phyloP scores from a whole-genome alignment of 2,888 invertebrate species.

The Panzeria rudis region DNA sequence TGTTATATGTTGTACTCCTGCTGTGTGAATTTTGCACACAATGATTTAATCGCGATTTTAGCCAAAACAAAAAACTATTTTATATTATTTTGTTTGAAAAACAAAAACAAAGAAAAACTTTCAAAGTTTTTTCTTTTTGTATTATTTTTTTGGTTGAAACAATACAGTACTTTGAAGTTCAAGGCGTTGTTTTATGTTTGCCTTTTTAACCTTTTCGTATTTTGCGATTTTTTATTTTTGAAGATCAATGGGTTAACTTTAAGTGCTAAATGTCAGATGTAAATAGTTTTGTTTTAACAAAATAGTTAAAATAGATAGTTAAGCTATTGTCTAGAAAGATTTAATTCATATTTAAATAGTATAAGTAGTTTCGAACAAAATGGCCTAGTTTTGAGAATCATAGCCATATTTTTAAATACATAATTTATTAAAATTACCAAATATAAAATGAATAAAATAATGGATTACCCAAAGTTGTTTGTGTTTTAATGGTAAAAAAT shows the following conservation, averaged over 20 bases:
- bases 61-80: conserved; percentile 39
- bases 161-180: conserved; percentile 64
- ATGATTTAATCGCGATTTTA: conserved; percentile 65
- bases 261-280: conserved; percentile 70
- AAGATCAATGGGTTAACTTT: conserved; percentile 55
- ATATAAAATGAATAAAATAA: too few species aligned
- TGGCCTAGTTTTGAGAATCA: too few species aligned
- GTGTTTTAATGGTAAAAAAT: too few species aligned
- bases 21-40: conserved; percentile 62
- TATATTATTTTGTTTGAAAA: conserved; percentile 4
- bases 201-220: conserved; percentile 62
- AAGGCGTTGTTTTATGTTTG: conserved; percentile 67
- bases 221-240: conserved; percentile 24
- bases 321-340: conserved; percentile 26
- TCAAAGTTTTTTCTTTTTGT: conserved; percentile 26
- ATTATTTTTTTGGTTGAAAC: conserved; percentile 37
- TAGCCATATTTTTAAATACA: too few species aligned
- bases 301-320: conserved; percentile 59
- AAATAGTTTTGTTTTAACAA: conserved; percentile 71
- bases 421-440: too few species aligned
- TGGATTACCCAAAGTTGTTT: too few species aligned
- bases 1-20: conserved; percentile 54
- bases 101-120: conserved; percentile 37
- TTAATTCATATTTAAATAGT: neutral
- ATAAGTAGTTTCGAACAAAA: neutral